Base-by-base conservation (phyloP, 23 tunicate genomes). In the Trididemnum miniatum region DNA sequence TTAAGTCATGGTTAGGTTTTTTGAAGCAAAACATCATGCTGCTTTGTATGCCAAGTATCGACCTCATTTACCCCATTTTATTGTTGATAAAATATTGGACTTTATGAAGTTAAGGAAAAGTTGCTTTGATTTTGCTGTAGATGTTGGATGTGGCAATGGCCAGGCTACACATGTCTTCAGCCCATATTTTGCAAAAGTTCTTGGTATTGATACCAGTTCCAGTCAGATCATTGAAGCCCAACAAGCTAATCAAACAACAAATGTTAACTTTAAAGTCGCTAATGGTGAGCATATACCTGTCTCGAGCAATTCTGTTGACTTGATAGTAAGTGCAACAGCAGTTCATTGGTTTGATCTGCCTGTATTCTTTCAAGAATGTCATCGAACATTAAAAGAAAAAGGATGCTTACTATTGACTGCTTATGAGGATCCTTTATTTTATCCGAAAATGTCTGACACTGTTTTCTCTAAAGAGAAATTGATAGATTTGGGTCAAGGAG, bases 101-200 rank as follows among this genome's bases (percentile, higher is more conserved):
- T 80, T 20, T 65, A 31, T 80, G 39, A 80, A 65, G 25, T 54
- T 33, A 65, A 65, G 59, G 20, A 65, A 65, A 31, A 65, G 25
- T 31, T 2, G 12, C 7, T 73, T 73, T 24, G 30, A 37, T 37
- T 35, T 31, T 20, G 18, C 77, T 38, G 31, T 85, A 22, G 89
- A 85, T 79, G 84, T 85, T 20, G 89, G 89, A 29, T 85, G 89
- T 66, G 89, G 89, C 0, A 85, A 51, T 49, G 89, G 89, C 20
- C 89, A 85, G 33, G 39, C 84, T 3, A 85, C 84, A 7, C 3
- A 27, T 7, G 40, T 28, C 9, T 85, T 63, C 84, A 50, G 76
- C 27, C 29, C 77, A 5, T 40, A 65, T 40, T 65, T 85, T 1
- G 1, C 83, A 25, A 65, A 66, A 0, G 36, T 66, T 15, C 32